Conservation (phyloP, 2,113 vertebrate genomes). For the Hyperopisus bebe region DNA sequence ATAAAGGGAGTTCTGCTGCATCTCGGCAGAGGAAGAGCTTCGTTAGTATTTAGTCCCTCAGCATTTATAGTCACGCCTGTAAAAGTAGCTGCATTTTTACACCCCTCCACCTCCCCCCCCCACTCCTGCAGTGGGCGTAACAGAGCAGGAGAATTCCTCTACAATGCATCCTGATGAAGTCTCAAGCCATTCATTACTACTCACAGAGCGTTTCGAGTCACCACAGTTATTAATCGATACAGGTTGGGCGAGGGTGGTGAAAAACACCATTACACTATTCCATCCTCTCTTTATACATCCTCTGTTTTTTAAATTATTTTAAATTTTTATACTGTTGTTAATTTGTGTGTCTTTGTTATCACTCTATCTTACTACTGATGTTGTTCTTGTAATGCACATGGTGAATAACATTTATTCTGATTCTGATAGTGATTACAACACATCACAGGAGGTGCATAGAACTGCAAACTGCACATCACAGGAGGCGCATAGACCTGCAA, state of each 20-base stretch:
- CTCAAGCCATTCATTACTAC: background rate
- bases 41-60: background rate
- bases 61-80: background rate
- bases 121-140: background rate
- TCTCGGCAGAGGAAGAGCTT: background rate
- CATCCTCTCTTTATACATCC: background rate
- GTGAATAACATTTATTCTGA: background rate
- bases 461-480: background rate
- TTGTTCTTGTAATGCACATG: background rate
- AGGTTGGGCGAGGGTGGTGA: background rate
- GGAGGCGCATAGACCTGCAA: no score
- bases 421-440: background rate
- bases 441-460: background rate
- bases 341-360: background rate
- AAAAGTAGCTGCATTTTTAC: background rate
- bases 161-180: background rate
- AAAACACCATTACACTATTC: background rate
- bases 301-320: background rate
- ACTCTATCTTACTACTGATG: background rate
- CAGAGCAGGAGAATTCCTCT: background rate
- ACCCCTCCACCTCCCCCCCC: background rate
- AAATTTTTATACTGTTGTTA: background rate
- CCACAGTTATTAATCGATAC: background rate
- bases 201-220: background rate
- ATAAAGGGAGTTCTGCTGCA: background rate